Evolutionary conservation across 2,888 invertebrate genomes (phyloP), one percentile per base, ranked within the genome.

Genomic region (Choreutis nemorana): DNA sequence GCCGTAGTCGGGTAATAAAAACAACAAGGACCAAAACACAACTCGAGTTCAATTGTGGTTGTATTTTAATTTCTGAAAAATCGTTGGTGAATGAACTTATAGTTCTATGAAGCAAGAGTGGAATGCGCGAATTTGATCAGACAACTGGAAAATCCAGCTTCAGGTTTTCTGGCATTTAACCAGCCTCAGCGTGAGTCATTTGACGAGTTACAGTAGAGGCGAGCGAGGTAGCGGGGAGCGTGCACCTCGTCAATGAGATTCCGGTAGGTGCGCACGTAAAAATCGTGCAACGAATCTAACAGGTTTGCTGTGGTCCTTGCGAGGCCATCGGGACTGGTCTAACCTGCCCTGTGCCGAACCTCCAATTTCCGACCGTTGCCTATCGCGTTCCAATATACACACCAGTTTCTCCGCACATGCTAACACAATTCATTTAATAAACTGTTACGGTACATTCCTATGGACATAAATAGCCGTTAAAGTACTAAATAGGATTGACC

Each of bases 261-360:
- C 75, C 77, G 75, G 73, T 77, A 73, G 75, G 73, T 73, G 72
- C 72, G 67, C 73, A 77, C 77, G 75, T 78, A 78, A 78, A 78
- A 78, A 78, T 78, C 78, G 75, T 75, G 75, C 77, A 75, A 77
- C 75, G 68, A 77, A 78, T 78, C 78, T 77, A 77, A 78, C 78
- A 77, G 78, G 78, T 78, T 78, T 77, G 62, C 70, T 68, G 75
- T 67, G 71, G 72, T 77, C 77, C 77, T 77, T 75, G 73, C 65
- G 73, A 77, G 75, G 77, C 73, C 77, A 66, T 50, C 63, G 72
- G 77, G 78, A 78, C 78, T 75, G 77, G 78, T 78, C 77, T 78
- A 78, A 78, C 77, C 77, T 75, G 78, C 78, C 75, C 68, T 64
- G 71, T 58, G 55, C 65, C 62, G 64, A 73, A 68, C 73, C 67